phyloP scores from a whole-genome alignment of 2,888 invertebrate species.

The Hylaea fasciaria region DNA sequence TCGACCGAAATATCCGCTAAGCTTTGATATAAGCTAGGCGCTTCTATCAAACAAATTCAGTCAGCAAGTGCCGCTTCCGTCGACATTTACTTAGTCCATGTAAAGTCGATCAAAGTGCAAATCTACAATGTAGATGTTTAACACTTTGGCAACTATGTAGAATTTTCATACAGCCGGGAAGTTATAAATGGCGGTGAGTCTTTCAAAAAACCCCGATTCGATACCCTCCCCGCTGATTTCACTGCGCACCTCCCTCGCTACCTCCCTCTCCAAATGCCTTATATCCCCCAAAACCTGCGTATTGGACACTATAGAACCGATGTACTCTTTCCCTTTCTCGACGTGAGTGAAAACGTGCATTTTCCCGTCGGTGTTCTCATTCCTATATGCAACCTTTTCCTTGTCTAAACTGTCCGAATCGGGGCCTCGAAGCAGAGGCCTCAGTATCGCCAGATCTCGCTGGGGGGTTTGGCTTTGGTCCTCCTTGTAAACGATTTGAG shows the following conservation, averaged over 20 bases:
- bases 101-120: too few relatives aligned
- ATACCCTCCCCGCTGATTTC: conserved; percentile 62
- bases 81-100: too few relatives aligned
- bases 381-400: conserved; percentile 32
- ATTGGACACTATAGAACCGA: conserved; percentile 48
- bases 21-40: too few relatives aligned
- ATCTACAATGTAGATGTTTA: too few relatives aligned
- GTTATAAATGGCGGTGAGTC: conserved; percentile 71
- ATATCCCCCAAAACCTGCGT: conserved; percentile 58
- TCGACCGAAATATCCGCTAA: too few relatives aligned
- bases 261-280: conserved; percentile 60
- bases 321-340: conserved; percentile 61
- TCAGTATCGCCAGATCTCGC: conserved; percentile 55
- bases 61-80: too few relatives aligned
- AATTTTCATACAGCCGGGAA: conserved; percentile 62
- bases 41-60: too few relatives aligned
- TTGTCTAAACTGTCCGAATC: background rate
- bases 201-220: conserved; percentile 69
- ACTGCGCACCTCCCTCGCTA: conserved; percentile 50
- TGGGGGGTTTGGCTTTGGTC: conserved; percentile 38
- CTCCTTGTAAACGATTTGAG: conserved; percentile 48
- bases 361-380: conserved; percentile 65
- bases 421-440: conserved; percentile 51
- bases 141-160: too few relatives aligned
- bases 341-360: conserved; percentile 71